Evolutionary conservation across 2,888 invertebrate genomes (phyloP).

Genomic region (Griposia aprilina): DNA sequence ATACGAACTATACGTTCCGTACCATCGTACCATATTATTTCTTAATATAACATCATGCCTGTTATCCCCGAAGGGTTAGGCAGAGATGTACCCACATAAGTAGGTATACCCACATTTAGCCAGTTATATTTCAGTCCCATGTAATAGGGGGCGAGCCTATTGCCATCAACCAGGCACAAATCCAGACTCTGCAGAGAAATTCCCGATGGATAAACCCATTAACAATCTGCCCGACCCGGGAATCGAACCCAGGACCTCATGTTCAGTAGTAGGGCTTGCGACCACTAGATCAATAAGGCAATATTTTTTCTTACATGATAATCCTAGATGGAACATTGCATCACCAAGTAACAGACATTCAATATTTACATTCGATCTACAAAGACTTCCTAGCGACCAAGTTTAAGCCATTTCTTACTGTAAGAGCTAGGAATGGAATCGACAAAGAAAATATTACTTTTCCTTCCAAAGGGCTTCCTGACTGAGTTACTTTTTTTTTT

Average conservation of each 20-base stretch:
- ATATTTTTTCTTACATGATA: conserved; percentile 4
- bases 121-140: too few relatives aligned
- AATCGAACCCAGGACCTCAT: not conserved
- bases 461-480: conserved; percentile 49
- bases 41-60: too few relatives aligned
- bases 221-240: not conserved
- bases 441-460: conserved; percentile 58
- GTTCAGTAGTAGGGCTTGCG: not conserved
- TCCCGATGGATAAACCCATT: too few relatives aligned
- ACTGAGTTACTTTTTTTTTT: conserved; percentile 41
- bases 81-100: too few relatives aligned
- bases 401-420: conserved; percentile 44
- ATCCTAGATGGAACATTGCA: not conserved
- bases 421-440: conserved; percentile 53
- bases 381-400: conserved; percentile 25
- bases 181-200: not conserved
- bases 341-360: conserved; percentile 13
- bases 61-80: too few relatives aligned
- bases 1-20: not conserved
- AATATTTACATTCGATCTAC: conserved; percentile 50
- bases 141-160: not conserved
- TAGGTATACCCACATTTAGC: not conserved
- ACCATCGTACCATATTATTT: not conserved
- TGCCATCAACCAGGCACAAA: not conserved
- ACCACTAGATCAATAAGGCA: not conserved